Percentiles rank a stretch among this genome's conserved stretches.
These are phyloP conservation scores for Phengaris arion DNA, from an alignment of 2,888 invertebrate genomes.

Conservation along the genomic window DNA sequence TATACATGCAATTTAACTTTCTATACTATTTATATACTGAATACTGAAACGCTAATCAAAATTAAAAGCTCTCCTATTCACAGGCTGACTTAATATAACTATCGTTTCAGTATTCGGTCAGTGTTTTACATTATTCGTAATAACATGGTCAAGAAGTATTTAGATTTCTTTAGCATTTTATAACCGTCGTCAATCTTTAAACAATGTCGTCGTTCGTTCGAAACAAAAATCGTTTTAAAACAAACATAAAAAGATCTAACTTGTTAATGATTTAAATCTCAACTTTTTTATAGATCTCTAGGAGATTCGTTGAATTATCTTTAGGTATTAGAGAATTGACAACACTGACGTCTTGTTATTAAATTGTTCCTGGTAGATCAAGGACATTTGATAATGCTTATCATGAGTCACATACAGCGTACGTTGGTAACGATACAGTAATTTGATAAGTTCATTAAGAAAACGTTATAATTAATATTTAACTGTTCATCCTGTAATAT, in stretches of 20 bases:
- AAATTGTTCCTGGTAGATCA: slow-evolving; percentile 16
- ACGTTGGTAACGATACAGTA: neutral
- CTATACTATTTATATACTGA: no score
- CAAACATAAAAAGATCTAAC: neutral
- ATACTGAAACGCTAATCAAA: no score
- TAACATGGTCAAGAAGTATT: no score
- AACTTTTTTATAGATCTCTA: neutral
- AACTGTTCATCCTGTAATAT: neutral
- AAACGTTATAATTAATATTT: neutral
- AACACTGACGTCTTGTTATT: slow-evolving; percentile 28
- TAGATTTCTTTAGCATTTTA: no score
- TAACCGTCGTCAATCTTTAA: no score
- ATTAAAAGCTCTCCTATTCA: no score
- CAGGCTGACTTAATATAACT: no score
- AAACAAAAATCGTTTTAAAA: no score
- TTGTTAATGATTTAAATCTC: neutral
- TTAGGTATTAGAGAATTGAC: neutral
- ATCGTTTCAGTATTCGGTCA: no score
- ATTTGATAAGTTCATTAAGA: neutral
- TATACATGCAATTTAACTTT: no score
- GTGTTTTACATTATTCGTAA: no score
- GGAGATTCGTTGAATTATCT: neutral
- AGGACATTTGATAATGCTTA: slow-evolving; percentile 8
- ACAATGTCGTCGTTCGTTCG: no score
- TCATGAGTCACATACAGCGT: slow-evolving; percentile 13